Evolutionary conservation across 2,888 invertebrate species (phyloP).

Genomic region (Drosophila putrida): DNA sequence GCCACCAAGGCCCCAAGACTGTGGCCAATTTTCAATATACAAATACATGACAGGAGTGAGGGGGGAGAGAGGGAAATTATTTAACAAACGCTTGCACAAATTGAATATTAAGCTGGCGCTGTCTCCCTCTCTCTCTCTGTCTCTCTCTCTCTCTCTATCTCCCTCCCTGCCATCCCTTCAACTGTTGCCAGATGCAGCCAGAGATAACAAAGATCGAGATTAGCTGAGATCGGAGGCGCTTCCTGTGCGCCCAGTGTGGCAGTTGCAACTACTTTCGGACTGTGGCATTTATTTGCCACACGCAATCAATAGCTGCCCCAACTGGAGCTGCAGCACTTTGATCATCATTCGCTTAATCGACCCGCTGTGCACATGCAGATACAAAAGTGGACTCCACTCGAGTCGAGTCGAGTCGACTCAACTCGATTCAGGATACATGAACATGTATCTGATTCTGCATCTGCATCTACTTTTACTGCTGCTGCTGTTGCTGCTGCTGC

Average conservation of each 20-base stretch:
- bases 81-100: constrained; percentile 74
- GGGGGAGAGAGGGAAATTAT: constrained; percentile 22
- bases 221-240: constrained; percentile 62
- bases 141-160: background rate
- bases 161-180: no score
- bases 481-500: constrained; percentile 32
- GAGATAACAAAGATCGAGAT: constrained; percentile 58
- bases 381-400: background rate
- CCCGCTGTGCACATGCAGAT: constrained; percentile 73
- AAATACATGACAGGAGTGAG: constrained; percentile 59
- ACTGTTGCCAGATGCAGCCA: constrained; percentile 48
- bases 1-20: constrained; percentile 10
- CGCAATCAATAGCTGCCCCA: constrained; percentile 69
- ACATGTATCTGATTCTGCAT: constrained; percentile 50
- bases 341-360: constrained; percentile 78
- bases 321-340: constrained; percentile 69
- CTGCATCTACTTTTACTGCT: constrained; percentile 15
- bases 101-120: constrained; percentile 76
- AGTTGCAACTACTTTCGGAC: constrained; percentile 26
- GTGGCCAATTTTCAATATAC: constrained; percentile 64
- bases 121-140: constrained; percentile 6
- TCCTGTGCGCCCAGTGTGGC: constrained; percentile 64
- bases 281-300: constrained; percentile 65
- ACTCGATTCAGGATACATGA: constrained; percentile 37
- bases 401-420: background rate